Evolutionary conservation across 1,140 invertebrate genomes (phyloP), one percentile per base, ranked within the genome.

Genomic region (Rhizoglyphus robini): DNA sequence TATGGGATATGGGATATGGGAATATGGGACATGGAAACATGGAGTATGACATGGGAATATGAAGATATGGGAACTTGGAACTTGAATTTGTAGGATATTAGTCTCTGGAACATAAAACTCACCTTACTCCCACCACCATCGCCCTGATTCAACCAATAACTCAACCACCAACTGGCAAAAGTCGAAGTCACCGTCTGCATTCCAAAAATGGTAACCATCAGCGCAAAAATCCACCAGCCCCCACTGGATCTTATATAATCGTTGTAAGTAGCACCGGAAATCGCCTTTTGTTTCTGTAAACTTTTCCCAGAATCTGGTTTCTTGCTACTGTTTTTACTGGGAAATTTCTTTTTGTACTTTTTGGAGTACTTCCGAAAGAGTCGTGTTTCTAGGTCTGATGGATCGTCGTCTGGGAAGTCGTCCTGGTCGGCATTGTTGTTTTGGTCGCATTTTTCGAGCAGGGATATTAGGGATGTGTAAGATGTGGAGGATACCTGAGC

Each of bases 101-200:
- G n/a, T n/a, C n/a, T n/a, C n/a, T n/a, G n/a, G n/a, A n/a, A n/a
- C n/a, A n/a, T n/a, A n/a, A n/a, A n/a, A n/a, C n/a, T n/a, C n/a
- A n/a, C n/a, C n/a, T n/a, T n/a, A n/a, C n/a, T n/a, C 27, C 29
- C 54, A 58, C 4, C 13, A 36, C 76, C 75, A 69, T 75, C 73
- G n/a, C 79, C 80, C 69, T 78, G 74, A 23, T 75, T 73, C 30
- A 87, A 76, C 85, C 85, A 87, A 65, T 77, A 72, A 4, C 83
- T 81, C 1, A 87, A 75, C 83, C 84, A 86, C 79, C 83, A 84
- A 60, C 80, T 81, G 65, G 82, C 82, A 65, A 84, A 83, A 23
- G 77, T 74, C 18, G 79, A 77, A 20, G 79, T 77, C 1, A 78
- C 79, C 31, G 84, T 79, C 68, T 82, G 83, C 5, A 83, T 36